A percentile compares a stretch with the other conserved stretches of the same genome.
These are phyloP conservation scores for Aricia artaxerxes DNA, from an alignment of 2,888 invertebrate genomes.

Conservation along the genomic window DNA sequence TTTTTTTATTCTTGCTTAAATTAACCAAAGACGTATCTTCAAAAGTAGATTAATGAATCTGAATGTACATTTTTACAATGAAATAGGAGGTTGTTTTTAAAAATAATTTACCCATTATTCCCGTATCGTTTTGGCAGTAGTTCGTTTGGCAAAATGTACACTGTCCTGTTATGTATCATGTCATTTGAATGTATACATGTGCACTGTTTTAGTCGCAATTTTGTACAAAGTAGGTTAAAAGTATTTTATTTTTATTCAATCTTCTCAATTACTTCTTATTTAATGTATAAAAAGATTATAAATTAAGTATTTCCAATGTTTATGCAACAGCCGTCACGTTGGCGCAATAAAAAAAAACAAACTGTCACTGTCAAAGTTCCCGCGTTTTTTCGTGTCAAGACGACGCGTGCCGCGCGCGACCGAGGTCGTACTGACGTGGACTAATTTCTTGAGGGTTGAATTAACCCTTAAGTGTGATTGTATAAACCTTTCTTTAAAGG, in stretches of 20 bases:
- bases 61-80: neutral
- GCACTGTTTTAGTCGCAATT: neutral
- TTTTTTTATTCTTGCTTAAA: neutral
- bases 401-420: constrained; percentile 59
- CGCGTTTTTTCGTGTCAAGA: constrained; percentile 53
- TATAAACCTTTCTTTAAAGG: constrained; percentile 35
- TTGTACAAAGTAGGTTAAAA: neutral
- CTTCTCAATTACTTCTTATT: neutral
- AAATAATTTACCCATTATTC: constrained; percentile 60
- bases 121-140: constrained; percentile 72
- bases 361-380: constrained; percentile 49
- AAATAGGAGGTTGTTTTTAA: neutral
- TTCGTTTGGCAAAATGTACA: constrained; percentile 75
- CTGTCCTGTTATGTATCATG: constrained; percentile 74
- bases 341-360: constrained; percentile 36
- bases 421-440: constrained; percentile 63
- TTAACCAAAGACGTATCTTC: neutral
- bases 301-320: neutral
- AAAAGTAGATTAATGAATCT: neutral
- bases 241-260: neutral
- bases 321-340: constrained; percentile 29
- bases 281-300: neutral
- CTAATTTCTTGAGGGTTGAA: constrained; percentile 49
- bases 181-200: constrained; percentile 36
- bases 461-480: constrained; percentile 57